A percentile compares a stretch with the other conserved stretches of the same genome.
Conservation (phyloP, 2,888 invertebrate genomes). For the Petrolisthes cinctipes region DNA sequence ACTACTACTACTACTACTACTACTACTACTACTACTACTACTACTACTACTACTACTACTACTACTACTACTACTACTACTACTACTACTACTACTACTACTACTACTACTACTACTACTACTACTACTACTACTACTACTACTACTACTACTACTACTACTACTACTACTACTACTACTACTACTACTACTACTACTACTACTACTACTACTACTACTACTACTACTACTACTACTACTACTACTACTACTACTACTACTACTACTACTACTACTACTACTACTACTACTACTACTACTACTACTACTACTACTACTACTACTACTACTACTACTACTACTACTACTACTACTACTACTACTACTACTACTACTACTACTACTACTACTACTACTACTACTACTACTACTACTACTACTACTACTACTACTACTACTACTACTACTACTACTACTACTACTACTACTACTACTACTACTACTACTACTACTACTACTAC, state of each 20-base stretch:
- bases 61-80: constrained; percentile 26
- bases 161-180: constrained; percentile 31
- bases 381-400: constrained; percentile 4
- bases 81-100: constrained; percentile 32
- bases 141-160: constrained; percentile 21
- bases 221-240: constrained; percentile 23
- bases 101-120: constrained; percentile 30
- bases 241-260: constrained; percentile 27
- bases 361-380: neutral
- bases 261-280: constrained; percentile 26
- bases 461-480: no score
- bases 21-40: constrained; percentile 29
- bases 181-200: constrained; percentile 27
- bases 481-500: no score
- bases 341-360: constrained; percentile 23
- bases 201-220: constrained; percentile 22
- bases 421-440: constrained; percentile 6
- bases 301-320: constrained; percentile 22
- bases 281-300: constrained; percentile 30
- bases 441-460: no score
- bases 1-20: constrained; percentile 31
- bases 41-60: constrained; percentile 9
- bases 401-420: constrained; percentile 8
- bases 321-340: constrained; percentile 31
- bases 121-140: constrained; percentile 26